These are phyloP conservation scores for Cetonia aurata DNA, from an alignment of 2,888 invertebrate genomes.

Conservation along the genomic window DNA sequence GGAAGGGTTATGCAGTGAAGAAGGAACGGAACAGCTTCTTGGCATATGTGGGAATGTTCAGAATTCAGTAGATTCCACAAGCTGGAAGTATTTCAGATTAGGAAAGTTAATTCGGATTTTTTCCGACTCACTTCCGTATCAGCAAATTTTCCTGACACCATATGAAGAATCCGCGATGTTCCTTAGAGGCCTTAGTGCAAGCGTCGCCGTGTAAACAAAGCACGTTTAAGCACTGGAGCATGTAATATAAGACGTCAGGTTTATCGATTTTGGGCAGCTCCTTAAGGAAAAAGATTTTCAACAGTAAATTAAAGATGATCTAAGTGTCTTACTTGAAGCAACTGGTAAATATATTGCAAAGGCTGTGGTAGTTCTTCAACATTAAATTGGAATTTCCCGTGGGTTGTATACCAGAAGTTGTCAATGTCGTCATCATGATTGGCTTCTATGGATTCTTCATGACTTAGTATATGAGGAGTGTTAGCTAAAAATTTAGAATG, in stretches of 20 bases:
- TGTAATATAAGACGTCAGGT: constrained; percentile 93
- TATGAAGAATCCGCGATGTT: constrained; percentile 92
- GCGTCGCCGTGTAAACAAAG: constrained; percentile 95
- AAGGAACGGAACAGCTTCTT: constrained; percentile 91
- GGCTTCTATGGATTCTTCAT: constrained; percentile 77
- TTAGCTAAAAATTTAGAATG: constrained; percentile 51
- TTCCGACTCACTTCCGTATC: constrained; percentile 83
- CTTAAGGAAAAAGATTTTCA: constrained; percentile 63
- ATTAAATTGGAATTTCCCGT: constrained; percentile 92
- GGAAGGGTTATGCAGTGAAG: constrained; percentile 96
- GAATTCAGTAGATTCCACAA: constrained; percentile 94
- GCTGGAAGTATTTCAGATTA: constrained; percentile 67
- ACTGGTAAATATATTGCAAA: constrained; percentile 91
- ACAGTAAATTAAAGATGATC: background rate
- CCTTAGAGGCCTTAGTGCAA: constrained; percentile 85
- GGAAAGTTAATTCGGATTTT: background rate
- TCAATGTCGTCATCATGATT: constrained; percentile 81
- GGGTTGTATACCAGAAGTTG: constrained; percentile 93
- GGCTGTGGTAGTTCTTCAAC: constrained; percentile 92
- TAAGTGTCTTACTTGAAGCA: constrained; percentile 76
- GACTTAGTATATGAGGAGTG: constrained; percentile 63
- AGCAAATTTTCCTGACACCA: constrained; percentile 97
- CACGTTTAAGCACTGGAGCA: constrained; percentile 91
- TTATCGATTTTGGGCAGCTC: constrained; percentile 86
- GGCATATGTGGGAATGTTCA: constrained; percentile 93